These are phyloP conservation scores for Callinectes sapidus DNA, from an alignment of 2,888 invertebrate species.

Conservation along the genomic window DNA sequence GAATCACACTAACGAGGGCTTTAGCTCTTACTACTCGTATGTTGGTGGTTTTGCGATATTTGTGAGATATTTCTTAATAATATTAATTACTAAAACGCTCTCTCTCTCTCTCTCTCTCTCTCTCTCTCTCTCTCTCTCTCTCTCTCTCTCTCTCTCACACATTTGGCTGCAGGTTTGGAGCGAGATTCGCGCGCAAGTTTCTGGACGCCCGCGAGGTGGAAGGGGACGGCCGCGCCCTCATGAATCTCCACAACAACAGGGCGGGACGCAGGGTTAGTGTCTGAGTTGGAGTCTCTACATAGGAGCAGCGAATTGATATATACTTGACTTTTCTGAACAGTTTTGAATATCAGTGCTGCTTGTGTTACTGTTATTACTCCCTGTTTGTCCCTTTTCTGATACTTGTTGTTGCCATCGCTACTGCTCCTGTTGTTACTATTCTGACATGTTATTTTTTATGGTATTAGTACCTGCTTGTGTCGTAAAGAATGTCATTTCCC, in stretches of 20 bases:
- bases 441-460: background rate
- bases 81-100: too few relatives aligned
- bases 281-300: background rate
- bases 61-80: too few relatives aligned
- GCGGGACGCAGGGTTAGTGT: conserved; percentile 93
- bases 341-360: background rate
- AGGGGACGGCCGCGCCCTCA: conserved; percentile 90
- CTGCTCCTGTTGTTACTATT: background rate
- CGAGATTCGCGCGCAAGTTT: conserved; percentile 89
- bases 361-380: background rate
- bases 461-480: background rate
- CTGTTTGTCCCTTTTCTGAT: background rate
- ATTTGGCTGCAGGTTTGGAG: conserved; percentile 74
- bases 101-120: background rate
- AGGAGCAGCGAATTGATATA: background rate
- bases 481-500: background rate
- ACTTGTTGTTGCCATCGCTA: background rate
- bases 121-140: background rate
- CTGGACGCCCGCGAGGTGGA: conserved; percentile 93
- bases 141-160: background rate
- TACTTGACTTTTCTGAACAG: background rate
- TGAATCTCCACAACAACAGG: conserved; percentile 98
- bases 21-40: too few relatives aligned
- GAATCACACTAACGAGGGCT: too few relatives aligned
- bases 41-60: too few relatives aligned